Evolutionary conservation across 2,797 vertebrate genomes (phyloP), one percentile per base, ranked within the genome.

Genomic region (Eospalax fontanierii): DNA sequence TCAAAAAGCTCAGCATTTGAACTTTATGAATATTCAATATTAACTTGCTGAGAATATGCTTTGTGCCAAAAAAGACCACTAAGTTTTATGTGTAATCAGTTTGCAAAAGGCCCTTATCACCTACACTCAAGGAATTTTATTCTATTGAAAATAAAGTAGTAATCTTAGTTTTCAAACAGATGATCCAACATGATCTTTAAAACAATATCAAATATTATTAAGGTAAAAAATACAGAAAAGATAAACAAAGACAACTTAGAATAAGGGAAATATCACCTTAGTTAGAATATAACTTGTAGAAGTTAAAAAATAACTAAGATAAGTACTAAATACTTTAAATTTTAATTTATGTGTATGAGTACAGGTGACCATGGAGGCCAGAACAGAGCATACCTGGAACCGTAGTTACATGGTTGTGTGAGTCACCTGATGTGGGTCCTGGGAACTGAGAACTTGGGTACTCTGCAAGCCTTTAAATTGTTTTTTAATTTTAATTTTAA

Each of bases 11-110:
- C 11, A 71, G 54, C 22, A 84, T 14, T 66, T 88, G 46, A 94
- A 68, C 12, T 76, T 87, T 74, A 87, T 84, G n/a, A n/a, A n/a
- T 83, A 87, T 50, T 94, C 70, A 73, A 28, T 78, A 86, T 66
- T 90, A 92, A 87, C 80, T 84, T 94, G 24, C 22, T 80, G 9
- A 85, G 35, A 78, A 76, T 76, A 82, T 63, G 3, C 35, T 93
- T 93, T 73, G 7, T 18, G 6, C 30, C 61, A 26, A 63, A 78
- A 21, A 87, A 74, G 0, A 92, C 54, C 78, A n/a, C n/a, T n/a
- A 88, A 89, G 24, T 65, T 46, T 24, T 76, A 61, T 19, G 10
- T 54, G 40, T 26, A 21, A 43, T 66, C 82, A 89, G 19, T 54
- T 54, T 54, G 50, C 50, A 89, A 95, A 86, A 85, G 59, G 4